Conservation (phyloP, 1,140 invertebrate genomes). For the Dendrolimus kikuchii region DNA sequence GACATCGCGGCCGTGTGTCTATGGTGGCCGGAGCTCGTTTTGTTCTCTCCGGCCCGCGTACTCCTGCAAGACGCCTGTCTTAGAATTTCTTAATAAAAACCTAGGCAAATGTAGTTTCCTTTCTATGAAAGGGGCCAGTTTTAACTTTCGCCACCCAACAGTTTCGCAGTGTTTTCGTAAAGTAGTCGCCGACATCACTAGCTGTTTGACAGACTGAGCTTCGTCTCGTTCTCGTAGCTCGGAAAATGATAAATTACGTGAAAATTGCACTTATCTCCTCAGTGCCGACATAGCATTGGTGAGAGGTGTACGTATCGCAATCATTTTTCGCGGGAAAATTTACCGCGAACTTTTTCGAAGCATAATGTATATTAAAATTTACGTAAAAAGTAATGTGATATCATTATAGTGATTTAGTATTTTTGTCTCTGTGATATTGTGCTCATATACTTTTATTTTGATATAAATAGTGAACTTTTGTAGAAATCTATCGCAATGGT, state of each 20-base stretch:
- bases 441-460: constrained; percentile 20
- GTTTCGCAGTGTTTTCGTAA: too few species aligned
- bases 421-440: constrained; percentile 41
- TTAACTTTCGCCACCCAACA: too few species aligned
- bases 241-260: constrained; percentile 8
- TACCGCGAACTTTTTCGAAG: constrained; percentile 13
- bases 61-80: too few species aligned
- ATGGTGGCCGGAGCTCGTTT: too few species aligned
- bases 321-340: constrained; percentile 13
- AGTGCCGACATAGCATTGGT: constrained; percentile 4
- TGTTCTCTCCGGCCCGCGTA: too few species aligned
- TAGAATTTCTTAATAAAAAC: too few species aligned
- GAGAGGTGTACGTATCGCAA: constrained; percentile 2
- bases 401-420: constrained; percentile 14
- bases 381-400: constrained; percentile 32
- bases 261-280: constrained; percentile 5
- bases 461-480: constrained; percentile 13
- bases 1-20: too few species aligned
- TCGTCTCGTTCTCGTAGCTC: constrained; percentile 1
- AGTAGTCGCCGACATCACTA: too few species aligned
- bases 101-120: too few species aligned
- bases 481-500: constrained; percentile 26
- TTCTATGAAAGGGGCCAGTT: too few species aligned
- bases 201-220: constrained; percentile 2
- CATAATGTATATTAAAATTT: constrained; percentile 19